These are phyloP conservation scores for Uropetala carovei DNA, from an alignment of 2,888 invertebrate genomes.

Conservation along the genomic window DNA sequence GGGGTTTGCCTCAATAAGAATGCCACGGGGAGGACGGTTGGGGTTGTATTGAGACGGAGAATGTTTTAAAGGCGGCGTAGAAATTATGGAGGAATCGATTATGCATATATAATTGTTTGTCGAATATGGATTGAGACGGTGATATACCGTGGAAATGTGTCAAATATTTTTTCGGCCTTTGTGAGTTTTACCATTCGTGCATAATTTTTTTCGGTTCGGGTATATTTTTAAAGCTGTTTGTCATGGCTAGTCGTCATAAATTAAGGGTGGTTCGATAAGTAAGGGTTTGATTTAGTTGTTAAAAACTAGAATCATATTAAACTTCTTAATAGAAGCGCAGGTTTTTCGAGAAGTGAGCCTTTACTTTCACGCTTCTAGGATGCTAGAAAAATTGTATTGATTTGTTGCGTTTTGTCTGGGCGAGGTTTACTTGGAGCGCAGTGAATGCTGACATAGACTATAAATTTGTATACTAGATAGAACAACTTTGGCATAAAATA, in stretches of 20 bases:
- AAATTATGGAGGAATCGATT: slow-evolving; percentile 54
- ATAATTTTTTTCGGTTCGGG: not conserved
- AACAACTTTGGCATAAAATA: no score
- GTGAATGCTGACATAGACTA: no score
- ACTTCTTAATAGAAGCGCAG: not conserved
- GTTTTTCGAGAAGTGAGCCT: not conserved
- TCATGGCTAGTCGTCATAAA: not conserved
- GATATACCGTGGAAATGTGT: slow-evolving; percentile 7
- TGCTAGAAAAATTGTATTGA: not conserved
- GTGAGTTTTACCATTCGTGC: not conserved
- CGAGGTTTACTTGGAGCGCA: no score
- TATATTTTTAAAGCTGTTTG: not conserved
- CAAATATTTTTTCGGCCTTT: not conserved
- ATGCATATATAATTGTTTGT: slow-evolving; percentile 39
- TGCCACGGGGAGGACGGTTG: slow-evolving; percentile 9
- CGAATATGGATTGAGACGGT: slow-evolving; percentile 32
- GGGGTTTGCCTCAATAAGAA: slow-evolving; percentile 41
- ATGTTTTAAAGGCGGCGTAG: slow-evolving; percentile 30
- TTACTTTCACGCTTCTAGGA: not conserved
- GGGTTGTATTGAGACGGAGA: slow-evolving; percentile 13
- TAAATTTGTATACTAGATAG: no score
- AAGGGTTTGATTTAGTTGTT: not conserved
- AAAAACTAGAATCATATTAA: not conserved
- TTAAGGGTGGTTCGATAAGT: not conserved
- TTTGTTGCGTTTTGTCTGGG: not conserved